Conservation (phyloP, 2,888 invertebrate species). For the Theristus sp. region DNA sequence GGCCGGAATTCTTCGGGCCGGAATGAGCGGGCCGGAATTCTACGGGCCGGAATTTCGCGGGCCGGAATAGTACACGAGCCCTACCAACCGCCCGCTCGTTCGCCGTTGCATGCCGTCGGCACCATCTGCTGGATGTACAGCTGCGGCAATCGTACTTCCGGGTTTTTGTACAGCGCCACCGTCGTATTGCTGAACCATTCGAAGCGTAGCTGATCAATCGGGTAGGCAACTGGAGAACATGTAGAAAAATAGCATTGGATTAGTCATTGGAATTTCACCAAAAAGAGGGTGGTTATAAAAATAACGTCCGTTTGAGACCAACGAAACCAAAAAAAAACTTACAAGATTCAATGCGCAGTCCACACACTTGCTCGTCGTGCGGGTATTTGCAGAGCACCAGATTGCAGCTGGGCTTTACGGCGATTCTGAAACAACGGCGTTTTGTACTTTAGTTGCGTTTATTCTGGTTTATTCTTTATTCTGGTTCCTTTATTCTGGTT, state of each 20-base stretch:
- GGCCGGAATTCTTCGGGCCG: too few species aligned
- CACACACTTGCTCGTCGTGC: constrained; percentile 26
- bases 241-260: too few species aligned
- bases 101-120: constrained; percentile 16
- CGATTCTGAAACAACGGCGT: too few species aligned
- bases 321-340: constrained; percentile 10
- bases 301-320: too few species aligned
- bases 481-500: too few species aligned
- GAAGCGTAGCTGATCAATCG: constrained; percentile 24
- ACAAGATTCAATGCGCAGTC: constrained; percentile 25
- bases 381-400: constrained; percentile 27
- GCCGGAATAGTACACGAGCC: too few species aligned
- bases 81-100: constrained; percentile 9
- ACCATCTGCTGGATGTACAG: constrained; percentile 22
- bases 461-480: too few species aligned
- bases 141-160: constrained; percentile 26
- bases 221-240: constrained; percentile 29
- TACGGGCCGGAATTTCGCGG: too few species aligned
- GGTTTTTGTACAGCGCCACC: constrained; percentile 26
- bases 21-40: too few species aligned
- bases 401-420: constrained; percentile 24
- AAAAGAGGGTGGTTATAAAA: too few species aligned
- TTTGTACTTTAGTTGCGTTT: too few species aligned
- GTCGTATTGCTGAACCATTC: constrained; percentile 25
- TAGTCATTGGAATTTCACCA: too few species aligned